Conservation (phyloP, 1,140 invertebrate species). For the Cephus cinctus region DNA sequence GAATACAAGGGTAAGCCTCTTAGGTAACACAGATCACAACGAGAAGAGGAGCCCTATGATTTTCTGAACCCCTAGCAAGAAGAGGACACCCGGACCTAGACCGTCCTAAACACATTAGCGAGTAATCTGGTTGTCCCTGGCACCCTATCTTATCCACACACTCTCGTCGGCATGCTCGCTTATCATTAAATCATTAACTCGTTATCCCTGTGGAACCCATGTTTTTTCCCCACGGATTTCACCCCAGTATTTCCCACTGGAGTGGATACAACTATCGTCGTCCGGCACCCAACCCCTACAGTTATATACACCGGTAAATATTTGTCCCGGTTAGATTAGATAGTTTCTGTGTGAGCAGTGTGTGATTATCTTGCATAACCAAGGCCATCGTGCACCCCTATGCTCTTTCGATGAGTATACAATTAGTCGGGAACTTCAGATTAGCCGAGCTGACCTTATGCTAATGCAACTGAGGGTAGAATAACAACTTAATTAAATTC, state of each 20-base stretch:
- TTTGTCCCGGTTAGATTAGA: slow-evolving; percentile 5
- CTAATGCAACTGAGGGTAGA: not conserved
- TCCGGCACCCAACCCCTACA: too few species aligned
- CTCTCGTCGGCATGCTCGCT: slow-evolving; percentile 12
- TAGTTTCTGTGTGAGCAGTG: not conserved
- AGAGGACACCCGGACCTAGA: not conserved
- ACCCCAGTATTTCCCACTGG: too few species aligned
- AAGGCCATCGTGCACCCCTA: not conserved
- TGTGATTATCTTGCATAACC: slow-evolving; percentile 1
- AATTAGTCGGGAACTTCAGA: too few species aligned
- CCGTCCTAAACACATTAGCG: slow-evolving; percentile 32
- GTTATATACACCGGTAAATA: slow-evolving; percentile 2
- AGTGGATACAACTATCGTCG: too few species aligned
- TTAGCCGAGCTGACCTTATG: not conserved
- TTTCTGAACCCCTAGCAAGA: not conserved
- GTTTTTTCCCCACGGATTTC: not conserved
- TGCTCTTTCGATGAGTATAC: too few species aligned
- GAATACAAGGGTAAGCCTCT: too few species aligned
- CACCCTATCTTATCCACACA: slow-evolving; percentile 18
- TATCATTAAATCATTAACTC: slow-evolving; percentile 36
- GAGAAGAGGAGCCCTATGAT: not conserved
- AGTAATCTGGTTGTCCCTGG: slow-evolving; percentile 36
- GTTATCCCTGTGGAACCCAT: slow-evolving; percentile 21
- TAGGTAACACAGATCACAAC: slow-evolving; percentile 3
- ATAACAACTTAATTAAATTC: slow-evolving; percentile 5